Evolutionary conservation across 2,888 invertebrate genomes (phyloP).

Genomic region (Electrophaes corylata): DNA sequence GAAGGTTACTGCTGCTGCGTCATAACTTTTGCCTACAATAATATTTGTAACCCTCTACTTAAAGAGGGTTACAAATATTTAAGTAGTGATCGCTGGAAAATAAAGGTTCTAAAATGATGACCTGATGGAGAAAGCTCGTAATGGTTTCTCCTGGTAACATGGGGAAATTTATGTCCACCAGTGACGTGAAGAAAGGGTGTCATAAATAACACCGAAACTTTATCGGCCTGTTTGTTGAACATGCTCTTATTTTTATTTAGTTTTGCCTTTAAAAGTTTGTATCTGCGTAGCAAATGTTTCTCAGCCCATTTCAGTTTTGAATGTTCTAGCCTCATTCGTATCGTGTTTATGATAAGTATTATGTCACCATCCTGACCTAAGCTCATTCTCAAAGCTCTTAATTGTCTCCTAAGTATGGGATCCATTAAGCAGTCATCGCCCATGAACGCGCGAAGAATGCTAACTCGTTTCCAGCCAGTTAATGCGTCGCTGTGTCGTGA

Average conservation of each 20-base stretch:
- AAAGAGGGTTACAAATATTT: neutral
- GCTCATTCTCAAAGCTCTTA: conserved; percentile 31
- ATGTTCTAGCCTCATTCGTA: neutral
- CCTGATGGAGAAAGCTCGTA: too few relatives aligned
- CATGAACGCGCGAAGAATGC: conserved; percentile 46
- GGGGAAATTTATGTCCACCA: too few relatives aligned
- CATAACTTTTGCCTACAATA: conserved; percentile 5
- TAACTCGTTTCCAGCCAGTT: conserved; percentile 39
- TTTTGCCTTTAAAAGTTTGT: too few relatives aligned
- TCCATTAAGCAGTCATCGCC: conserved; percentile 50
- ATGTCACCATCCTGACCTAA: neutral
- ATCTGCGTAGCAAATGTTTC: neutral
- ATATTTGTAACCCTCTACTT: neutral
- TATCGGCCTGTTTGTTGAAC: too few relatives aligned
- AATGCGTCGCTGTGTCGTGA: conserved; percentile 46
- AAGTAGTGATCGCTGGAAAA: too few relatives aligned
- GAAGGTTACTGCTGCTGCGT: conserved; percentile 19
- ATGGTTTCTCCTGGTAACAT: too few relatives aligned
- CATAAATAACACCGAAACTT: too few relatives aligned
- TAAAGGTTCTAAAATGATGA: too few relatives aligned
- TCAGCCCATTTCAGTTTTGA: neutral
- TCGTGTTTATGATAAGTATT: neutral
- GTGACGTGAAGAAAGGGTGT: too few relatives aligned
- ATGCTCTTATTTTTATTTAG: too few relatives aligned
- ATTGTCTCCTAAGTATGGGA: conserved; percentile 51